Percentiles rank a stretch among this genome's conserved stretches.
These are phyloP conservation scores for Drosophila bocki DNA, from an alignment of 1,140 invertebrate genomes.

Conservation along the genomic window DNA sequence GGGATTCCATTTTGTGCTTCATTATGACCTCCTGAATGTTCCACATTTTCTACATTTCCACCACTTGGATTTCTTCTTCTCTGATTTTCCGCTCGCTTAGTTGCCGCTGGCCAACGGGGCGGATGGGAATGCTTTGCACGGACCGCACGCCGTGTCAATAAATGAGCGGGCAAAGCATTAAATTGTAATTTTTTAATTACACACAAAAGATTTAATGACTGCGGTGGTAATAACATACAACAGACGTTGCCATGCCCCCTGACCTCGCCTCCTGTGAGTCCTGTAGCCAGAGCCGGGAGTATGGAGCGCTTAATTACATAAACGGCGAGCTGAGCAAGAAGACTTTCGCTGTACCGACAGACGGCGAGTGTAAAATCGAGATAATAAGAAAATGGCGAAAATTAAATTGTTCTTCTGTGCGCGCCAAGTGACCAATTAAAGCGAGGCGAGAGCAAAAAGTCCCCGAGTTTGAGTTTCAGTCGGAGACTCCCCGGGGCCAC, in stretches of 20 bases:
- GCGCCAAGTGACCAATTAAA: slow-evolving; percentile 82
- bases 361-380: slow-evolving; percentile 69
- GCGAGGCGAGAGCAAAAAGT: slow-evolving; percentile 59
- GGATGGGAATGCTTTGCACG: slow-evolving; percentile 20
- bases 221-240: slow-evolving; percentile 73
- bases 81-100: slow-evolving; percentile 23
- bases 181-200: slow-evolving; percentile 82
- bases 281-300: slow-evolving; percentile 29
- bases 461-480: slow-evolving; percentile 27
- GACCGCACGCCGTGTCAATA: slow-evolving; percentile 60
- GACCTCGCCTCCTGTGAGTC: neutral
- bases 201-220: slow-evolving; percentile 81
- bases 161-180: slow-evolving; percentile 73
- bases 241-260: slow-evolving; percentile 44
- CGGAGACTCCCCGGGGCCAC: slow-evolving; percentile 13
- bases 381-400: slow-evolving; percentile 81
- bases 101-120: slow-evolving; percentile 28
- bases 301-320: slow-evolving; percentile 78
- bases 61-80: slow-evolving; percentile 14
- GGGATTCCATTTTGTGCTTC: slow-evolving; percentile 27
- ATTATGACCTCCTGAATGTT: slow-evolving; percentile 22
- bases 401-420: slow-evolving; percentile 79
- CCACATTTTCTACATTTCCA: slow-evolving; percentile 25
- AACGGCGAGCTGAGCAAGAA: slow-evolving; percentile 34
- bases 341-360: slow-evolving; percentile 20